Percentiles rank a stretch among this genome's conserved stretches.
phyloP scores from a whole-genome alignment of 2,113 vertebrate genomes.

The Geococcyx californianus region DNA sequence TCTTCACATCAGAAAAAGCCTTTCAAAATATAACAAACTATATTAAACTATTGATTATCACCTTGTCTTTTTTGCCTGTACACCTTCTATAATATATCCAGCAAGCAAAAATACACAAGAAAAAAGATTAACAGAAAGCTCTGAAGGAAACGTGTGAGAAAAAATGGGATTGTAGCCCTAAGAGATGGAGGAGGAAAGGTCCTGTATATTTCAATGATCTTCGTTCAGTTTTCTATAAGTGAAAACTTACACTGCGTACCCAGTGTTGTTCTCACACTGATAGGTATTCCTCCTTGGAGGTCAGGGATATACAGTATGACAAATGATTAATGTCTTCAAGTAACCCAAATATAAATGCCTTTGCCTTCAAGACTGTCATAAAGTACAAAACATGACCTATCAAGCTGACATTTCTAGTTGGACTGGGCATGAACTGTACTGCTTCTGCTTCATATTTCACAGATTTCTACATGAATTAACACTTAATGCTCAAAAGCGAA shows the following conservation, averaged over 20 bases:
- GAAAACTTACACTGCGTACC: not conserved
- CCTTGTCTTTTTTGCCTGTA: not conserved
- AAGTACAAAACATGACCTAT: not conserved
- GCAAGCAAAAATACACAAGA: not conserved
- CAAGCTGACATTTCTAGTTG: not conserved
- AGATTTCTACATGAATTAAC: slow-evolving; percentile 51
- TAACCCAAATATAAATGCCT: not conserved
- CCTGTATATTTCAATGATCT: not conserved
- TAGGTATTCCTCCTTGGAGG: not conserved
- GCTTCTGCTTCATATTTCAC: slow-evolving; percentile 34
- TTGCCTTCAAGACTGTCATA: not conserved
- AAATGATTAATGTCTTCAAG: not conserved
- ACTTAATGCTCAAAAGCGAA: not conserved
- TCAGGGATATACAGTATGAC: not conserved
- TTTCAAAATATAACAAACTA: not conserved
- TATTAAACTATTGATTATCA: not conserved
- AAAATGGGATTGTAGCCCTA: not conserved
- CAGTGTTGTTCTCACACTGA: not conserved
- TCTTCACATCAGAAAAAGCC: not conserved
- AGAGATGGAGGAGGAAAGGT: accelerated
- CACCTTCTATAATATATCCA: not conserved
- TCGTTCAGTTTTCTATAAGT: not conserved
- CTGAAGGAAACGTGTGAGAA: not conserved
- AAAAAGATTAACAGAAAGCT: not conserved
- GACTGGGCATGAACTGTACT: slow-evolving; percentile 1